A percentile compares a stretch with the other conserved stretches of the same genome.
phyloP scores from a whole-genome alignment of 2,888 invertebrate genomes.

The Hirtodrosophila alboralis region DNA sequence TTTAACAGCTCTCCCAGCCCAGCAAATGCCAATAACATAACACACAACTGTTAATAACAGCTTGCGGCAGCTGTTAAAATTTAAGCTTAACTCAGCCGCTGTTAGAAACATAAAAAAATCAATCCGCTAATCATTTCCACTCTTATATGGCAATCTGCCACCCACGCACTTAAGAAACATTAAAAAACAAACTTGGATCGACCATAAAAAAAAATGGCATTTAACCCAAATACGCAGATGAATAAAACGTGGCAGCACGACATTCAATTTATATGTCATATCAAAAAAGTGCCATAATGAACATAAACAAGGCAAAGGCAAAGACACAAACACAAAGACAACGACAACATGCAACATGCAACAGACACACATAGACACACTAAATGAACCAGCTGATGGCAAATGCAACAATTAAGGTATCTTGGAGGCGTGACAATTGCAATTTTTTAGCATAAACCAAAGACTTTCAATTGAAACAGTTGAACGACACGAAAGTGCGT shows the following conservation, averaged over 20 bases:
- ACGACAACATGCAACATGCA: slow-evolving; percentile 33
- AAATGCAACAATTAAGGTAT: slow-evolving; percentile 51
- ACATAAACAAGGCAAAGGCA: slow-evolving; percentile 31
- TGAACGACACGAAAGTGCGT: slow-evolving; percentile 61
- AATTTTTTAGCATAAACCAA: slow-evolving; percentile 54
- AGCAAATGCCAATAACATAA: no score
- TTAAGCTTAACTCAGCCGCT: not conserved
- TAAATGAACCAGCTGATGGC: slow-evolving; percentile 62
- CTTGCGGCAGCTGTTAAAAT: not conserved
- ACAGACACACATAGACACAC: slow-evolving; percentile 17
- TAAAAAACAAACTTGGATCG: slow-evolving; percentile 34
- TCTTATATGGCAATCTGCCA: slow-evolving; percentile 30
- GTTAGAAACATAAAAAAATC: no score
- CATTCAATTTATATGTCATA: slow-evolving; percentile 61
- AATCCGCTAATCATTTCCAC: slow-evolving; percentile 1
- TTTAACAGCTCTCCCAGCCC: no score
- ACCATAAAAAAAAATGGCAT: slow-evolving; percentile 58
- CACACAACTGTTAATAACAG: no score
- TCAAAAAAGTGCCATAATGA: slow-evolving; percentile 52
- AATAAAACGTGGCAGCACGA: slow-evolving; percentile 69
- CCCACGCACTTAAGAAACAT: slow-evolving; percentile 37
- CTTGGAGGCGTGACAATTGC: slow-evolving; percentile 32
- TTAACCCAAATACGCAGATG: slow-evolving; percentile 71
- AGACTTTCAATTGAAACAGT: slow-evolving; percentile 71
- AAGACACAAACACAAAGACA: slow-evolving; percentile 32